These are phyloP conservation scores for Gulo gulo DNA, from an alignment of 2,113 vertebrate genomes.

Conservation along the genomic window DNA sequence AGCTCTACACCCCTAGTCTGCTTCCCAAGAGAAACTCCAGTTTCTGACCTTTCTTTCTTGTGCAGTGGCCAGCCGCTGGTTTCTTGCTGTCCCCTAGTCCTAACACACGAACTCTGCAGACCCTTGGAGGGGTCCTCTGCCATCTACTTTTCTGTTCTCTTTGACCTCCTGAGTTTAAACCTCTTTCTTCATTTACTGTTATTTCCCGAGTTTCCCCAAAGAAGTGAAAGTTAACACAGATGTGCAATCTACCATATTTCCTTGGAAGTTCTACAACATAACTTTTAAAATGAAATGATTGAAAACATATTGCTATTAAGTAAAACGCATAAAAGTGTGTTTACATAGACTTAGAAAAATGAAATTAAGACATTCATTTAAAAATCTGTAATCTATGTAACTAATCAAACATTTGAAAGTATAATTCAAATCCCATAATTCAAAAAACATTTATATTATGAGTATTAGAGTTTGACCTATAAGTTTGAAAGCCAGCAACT, in stretches of 20 bases:
- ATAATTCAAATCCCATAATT: background rate
- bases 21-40: background rate
- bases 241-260: background rate
- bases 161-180: background rate
- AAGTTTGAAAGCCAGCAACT: background rate
- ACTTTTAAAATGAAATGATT: background rate
- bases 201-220: background rate
- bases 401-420: background rate
- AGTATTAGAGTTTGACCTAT: background rate
- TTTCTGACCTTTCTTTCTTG: background rate
- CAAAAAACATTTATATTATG: background rate
- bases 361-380: background rate
- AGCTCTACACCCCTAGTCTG: background rate
- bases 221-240: background rate
- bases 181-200: background rate
- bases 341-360: background rate
- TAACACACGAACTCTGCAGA: background rate
- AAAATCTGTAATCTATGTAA: background rate
- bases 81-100: background rate
- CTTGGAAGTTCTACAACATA: background rate
- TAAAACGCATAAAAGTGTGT: background rate
- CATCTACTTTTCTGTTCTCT: background rate
- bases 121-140: background rate
- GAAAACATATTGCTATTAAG: background rate
- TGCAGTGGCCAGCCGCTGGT: background rate